These are phyloP conservation scores for Trypoxylus dichotomus DNA, from an alignment of 1,140 invertebrate genomes.

Conservation along the genomic window DNA sequence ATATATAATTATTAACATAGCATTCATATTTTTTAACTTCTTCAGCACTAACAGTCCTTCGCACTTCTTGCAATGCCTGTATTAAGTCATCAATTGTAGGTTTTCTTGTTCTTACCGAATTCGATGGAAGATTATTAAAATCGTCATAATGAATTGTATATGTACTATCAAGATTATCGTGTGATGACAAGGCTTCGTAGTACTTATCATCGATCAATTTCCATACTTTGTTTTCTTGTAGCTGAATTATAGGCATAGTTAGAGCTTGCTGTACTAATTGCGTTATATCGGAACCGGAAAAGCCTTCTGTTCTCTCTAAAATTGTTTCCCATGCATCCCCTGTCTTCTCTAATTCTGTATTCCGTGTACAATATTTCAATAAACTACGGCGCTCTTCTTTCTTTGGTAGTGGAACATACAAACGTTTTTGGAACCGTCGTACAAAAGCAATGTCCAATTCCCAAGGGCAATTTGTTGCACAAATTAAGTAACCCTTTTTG, in stretches of 20 bases:
- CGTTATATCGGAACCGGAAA: slow-evolving; percentile 62
- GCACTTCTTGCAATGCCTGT: slow-evolving; percentile 37
- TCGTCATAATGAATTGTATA: not conserved
- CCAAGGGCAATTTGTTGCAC: slow-evolving; percentile 69
- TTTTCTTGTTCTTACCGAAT: slow-evolving; percentile 37
- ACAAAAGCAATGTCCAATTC: slow-evolving; percentile 65
- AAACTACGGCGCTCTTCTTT: slow-evolving; percentile 43
- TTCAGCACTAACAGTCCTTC: slow-evolving; percentile 37
- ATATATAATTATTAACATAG: not conserved
- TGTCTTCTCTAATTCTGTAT: slow-evolving; percentile 33
- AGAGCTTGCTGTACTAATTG: slow-evolving; percentile 57
- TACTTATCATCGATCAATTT: slow-evolving; percentile 38
- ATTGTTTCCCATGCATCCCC: slow-evolving; percentile 52
- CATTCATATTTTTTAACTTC: slow-evolving; percentile 44
- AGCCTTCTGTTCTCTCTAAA: slow-evolving; percentile 56
- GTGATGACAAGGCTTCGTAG: slow-evolving; percentile 38
- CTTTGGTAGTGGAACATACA: slow-evolving; percentile 63
- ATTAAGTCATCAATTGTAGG: slow-evolving; percentile 41
- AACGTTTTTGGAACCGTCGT: slow-evolving; percentile 61
- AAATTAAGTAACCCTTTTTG: slow-evolving; percentile 57
- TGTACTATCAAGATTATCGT: slow-evolving; percentile 28
- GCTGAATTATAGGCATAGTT: slow-evolving; percentile 57
- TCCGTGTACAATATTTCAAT: slow-evolving; percentile 41
- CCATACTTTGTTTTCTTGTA: slow-evolving; percentile 51
- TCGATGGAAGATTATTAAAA: slow-evolving; percentile 11